A percentile compares a stretch with the other conserved stretches of the same genome.
phyloP scores from a whole-genome alignment of 2,113 vertebrate species.

The Cyprinodon tularosa region DNA sequence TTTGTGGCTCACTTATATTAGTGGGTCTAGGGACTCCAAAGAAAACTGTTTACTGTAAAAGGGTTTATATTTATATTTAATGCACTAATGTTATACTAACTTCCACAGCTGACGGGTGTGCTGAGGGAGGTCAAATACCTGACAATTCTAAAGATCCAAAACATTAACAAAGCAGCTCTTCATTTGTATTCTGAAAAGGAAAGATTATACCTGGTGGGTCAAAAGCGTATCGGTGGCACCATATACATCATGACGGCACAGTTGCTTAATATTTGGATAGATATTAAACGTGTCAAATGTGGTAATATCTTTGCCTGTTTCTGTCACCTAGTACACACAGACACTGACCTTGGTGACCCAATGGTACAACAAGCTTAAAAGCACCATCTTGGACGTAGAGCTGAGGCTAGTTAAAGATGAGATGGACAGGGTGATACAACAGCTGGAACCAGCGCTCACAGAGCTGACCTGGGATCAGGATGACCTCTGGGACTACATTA shows the following conservation, averaged over 20 bases:
- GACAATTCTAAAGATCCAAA: constrained; percentile 75
- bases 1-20: not conserved
- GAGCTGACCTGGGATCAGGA: constrained; percentile 75
- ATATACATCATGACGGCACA: not conserved
- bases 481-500: constrained; percentile 74
- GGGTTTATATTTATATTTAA: not conserved
- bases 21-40: not conserved
- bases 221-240: too few species aligned
- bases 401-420: constrained; percentile 64
- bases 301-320: not conserved
- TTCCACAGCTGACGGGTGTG: constrained; percentile 76
- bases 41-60: not conserved
- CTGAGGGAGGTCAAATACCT: constrained; percentile 80
- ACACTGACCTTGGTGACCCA: constrained; percentile 76
- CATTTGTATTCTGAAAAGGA: constrained; percentile 76
- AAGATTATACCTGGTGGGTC: constrained; percentile 75
- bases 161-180: constrained; percentile 75
- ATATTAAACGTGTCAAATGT: not conserved
- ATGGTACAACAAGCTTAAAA: constrained; percentile 77
- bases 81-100: not conserved
- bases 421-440: constrained; percentile 61
- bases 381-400: constrained; percentile 76
- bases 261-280: not conserved
- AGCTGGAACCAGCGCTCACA: constrained; percentile 72
- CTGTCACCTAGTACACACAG: constrained; percentile 67